Base-by-base conservation (phyloP, 2,888 invertebrate genomes). In the Erpobdella octoculata region DNA sequence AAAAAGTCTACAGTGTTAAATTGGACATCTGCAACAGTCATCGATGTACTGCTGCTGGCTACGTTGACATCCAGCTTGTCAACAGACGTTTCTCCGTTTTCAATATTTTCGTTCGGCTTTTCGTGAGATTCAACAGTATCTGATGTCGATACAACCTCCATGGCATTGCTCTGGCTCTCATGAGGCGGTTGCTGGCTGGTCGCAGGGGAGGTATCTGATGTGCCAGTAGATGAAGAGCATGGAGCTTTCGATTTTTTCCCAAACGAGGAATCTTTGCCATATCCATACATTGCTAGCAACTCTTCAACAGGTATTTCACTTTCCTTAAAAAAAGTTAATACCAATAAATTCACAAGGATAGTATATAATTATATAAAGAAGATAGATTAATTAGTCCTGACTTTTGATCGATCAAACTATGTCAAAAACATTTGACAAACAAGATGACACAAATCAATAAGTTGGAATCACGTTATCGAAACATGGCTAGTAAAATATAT, bases 291-390 rank as follows among this genome's bases (percentile, higher is more conserved):
- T 15, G 92, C 92, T 78, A 96, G 85, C 72, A 96, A 85, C 81
- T 93, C 91, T 80, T 93, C 93, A 78, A 96, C 86, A 74, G 96
- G 95, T 92, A 96, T 95, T 85, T 95, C 93, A 83, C 93, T 90
- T 85, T 94, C 94, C 87, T 89, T 81, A 35, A 73, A 59, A 36
- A 68, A 37, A 25, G n/a, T 18, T 31, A 5, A 25, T 53, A 28
- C n/a, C n/a, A n/a, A n/a, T n/a, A n/a, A n/a, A n/a, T n/a, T n/a
- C n/a, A n/a, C n/a, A n/a, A n/a, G n/a, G n/a, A n/a, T n/a, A n/a
- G n/a, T n/a, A n/a, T n/a, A n/a, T n/a, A n/a, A n/a, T n/a, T n/a
- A n/a, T n/a, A n/a, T n/a, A n/a, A n/a, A n/a, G n/a, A n/a, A n/a
- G n/a, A n/a, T n/a, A n/a, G n/a, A n/a, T n/a, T n/a, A n/a, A n/a